Conservation (phyloP, 2,888 invertebrate genomes). For the Bugula neritina region DNA sequence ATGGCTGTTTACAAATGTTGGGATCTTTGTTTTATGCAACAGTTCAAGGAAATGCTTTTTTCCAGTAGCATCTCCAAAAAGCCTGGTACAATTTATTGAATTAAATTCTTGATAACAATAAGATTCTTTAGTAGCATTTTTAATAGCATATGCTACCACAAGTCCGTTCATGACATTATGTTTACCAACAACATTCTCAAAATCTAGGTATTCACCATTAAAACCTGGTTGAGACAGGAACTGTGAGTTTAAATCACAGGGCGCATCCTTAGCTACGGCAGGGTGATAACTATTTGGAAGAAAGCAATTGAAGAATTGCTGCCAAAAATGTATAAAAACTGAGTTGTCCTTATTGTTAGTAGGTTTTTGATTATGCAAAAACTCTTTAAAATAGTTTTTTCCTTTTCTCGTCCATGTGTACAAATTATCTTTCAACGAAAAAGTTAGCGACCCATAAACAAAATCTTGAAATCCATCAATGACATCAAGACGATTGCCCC, state of each 20-base stretch:
- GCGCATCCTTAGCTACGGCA: too few species aligned
- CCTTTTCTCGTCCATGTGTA: conserved; percentile 21
- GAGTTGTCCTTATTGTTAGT: conserved; percentile 29
- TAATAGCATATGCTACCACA: background rate
- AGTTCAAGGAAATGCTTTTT: background rate
- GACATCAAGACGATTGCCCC: conserved; percentile 24
- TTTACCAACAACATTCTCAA: conserved; percentile 16
- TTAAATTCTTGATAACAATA: background rate
- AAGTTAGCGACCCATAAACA: conserved; percentile 27
- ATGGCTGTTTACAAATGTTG: background rate
- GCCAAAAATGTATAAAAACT: conserved; percentile 30
- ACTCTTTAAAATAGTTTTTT: conserved; percentile 27
- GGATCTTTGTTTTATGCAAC: conserved; percentile 6
- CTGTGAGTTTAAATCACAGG: background rate
- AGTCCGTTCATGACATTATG: background rate
- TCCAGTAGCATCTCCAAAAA: background rate
- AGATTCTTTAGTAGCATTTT: background rate
- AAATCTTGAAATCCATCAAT: conserved; percentile 28
- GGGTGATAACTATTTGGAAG: conserved; percentile 26
- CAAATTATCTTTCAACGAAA: conserved; percentile 26
- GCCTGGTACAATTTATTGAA: background rate
- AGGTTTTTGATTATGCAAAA: background rate
- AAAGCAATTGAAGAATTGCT: conserved; percentile 30
- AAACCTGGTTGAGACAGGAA: background rate
- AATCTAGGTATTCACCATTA: background rate